Base-by-base conservation (phyloP, 2,888 invertebrate genomes). In the Boloria selene region DNA sequence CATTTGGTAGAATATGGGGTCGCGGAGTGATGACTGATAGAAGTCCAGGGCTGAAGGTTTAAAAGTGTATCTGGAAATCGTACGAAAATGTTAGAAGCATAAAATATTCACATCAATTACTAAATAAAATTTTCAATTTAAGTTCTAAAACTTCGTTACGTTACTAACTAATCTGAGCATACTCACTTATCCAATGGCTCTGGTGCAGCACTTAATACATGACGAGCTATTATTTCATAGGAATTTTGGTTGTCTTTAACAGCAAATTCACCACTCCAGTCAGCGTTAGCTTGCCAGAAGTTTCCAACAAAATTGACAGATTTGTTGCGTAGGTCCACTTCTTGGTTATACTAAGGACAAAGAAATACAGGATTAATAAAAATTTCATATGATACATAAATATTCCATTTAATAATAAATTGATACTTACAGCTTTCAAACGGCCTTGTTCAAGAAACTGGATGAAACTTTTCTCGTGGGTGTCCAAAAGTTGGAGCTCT, bases 1-100 rank as follows among this genome's bases (percentile, higher is more conserved):
- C 63, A 95, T 83, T 70, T 94, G 93, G 84, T 94, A 96, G 93
- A 95, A 95, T 45, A 94, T 93, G 18, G 96, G 96, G 81, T 96
- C 96, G 71, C 95, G 94, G 74, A 95, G 80, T 70, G 94, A 93
- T 7, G 95, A 95, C 76, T 93, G 93, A 79, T 93, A 94, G 79
- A 94, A 94, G 79, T 95, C 93, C 56, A 95, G 86, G 16, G 93
- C 93, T 42, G 94, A 92, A n/a, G 95, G 94, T 22, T 91, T 76
- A 68, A 91, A 82, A 13, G 75, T 75, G 76, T 86, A 84, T 56
- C 91, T 92, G 79, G 45, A 82, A 82, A 17, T 69, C 88, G 2
- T 38, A 38, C 10, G 7, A 38, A 38, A 38, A 38, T 7, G 10
- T 38, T 38, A n/a, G n/a, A n/a, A 38, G 7, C 10, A 38, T 2